Percentiles rank a stretch among this genome's conserved stretches.
phyloP scores from a whole-genome alignment of 2,888 invertebrate species.

The Leucophora obtusa region DNA sequence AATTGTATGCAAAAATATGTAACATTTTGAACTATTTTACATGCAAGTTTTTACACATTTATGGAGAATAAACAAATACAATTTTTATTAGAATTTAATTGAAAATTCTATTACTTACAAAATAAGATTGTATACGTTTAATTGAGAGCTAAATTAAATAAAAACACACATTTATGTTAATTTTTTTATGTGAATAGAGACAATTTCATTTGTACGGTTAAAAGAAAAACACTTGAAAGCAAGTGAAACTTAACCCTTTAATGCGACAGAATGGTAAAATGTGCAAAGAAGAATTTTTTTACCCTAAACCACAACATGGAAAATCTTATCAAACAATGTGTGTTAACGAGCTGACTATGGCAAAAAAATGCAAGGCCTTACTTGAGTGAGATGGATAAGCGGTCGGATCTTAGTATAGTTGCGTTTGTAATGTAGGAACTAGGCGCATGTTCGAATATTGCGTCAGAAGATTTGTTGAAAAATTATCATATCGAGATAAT shows the following conservation, averaged over 20 bases:
- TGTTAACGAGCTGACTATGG: too few species aligned
- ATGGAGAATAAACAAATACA: slow-evolving; percentile 20
- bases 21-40: not conserved
- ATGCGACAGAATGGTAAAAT: not conserved
- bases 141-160: slow-evolving; percentile 4
- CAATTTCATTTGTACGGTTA: not conserved
- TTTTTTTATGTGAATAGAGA: slow-evolving; percentile 17
- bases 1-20: slow-evolving; percentile 6
- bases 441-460: too few species aligned
- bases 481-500: too few species aligned
- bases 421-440: too few species aligned
- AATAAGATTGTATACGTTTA: slow-evolving; percentile 7
- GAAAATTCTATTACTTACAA: slow-evolving; percentile 9
- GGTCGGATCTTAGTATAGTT: too few species aligned
- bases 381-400: too few species aligned
- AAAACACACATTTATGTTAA: slow-evolving; percentile 10
- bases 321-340: too few species aligned
- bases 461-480: too few species aligned
- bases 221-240: not conserved
- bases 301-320: too few species aligned
- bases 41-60: not conserved
- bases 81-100: slow-evolving; percentile 40
- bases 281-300: too few species aligned
- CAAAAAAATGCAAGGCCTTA: too few species aligned
- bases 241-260: not conserved